phyloP scores from a whole-genome alignment of 2,888 invertebrate species.

The Acronicta psi region DNA sequence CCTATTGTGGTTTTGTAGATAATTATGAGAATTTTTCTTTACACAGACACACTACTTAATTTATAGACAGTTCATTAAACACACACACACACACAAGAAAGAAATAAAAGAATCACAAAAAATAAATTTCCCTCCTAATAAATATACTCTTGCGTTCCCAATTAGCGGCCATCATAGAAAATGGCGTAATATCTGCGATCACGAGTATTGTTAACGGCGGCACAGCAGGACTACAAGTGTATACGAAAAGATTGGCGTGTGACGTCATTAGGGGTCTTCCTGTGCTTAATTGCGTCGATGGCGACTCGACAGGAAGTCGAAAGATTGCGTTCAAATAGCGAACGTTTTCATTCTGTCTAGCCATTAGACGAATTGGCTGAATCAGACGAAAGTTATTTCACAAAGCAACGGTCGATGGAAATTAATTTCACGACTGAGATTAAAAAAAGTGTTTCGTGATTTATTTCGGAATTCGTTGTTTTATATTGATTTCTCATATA shows the following conservation, averaged over 20 bases:
- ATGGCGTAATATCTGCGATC: slow-evolving; percentile 32
- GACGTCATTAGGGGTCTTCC: slow-evolving; percentile 82
- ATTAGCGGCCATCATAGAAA: slow-evolving; percentile 46
- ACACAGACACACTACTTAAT: no score
- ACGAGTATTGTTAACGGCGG: slow-evolving; percentile 44
- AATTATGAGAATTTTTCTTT: no score
- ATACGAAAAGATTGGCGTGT: slow-evolving; percentile 69
- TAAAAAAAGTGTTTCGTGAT: no score
- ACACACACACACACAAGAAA: no score
- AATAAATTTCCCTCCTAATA: slow-evolving; percentile 11
- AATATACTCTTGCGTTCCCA: slow-evolving; percentile 44
- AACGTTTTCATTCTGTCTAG: slow-evolving; percentile 66
- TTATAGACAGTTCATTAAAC: neutral
- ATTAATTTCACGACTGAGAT: slow-evolving; percentile 10
- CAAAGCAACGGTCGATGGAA: slow-evolving; percentile 18
- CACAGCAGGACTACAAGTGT: slow-evolving; percentile 55
- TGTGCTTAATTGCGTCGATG: slow-evolving; percentile 83
- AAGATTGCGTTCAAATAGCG: slow-evolving; percentile 85
- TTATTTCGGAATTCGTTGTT: no score
- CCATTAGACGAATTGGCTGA: slow-evolving; percentile 55
- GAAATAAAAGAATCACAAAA: slow-evolving; percentile 13
- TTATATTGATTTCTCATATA: no score
- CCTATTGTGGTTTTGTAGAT: no score
- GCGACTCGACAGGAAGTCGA: slow-evolving; percentile 82
- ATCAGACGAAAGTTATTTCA: slow-evolving; percentile 40